Base-by-base conservation (phyloP, 2,888 invertebrate genomes). In the Acanthosepion lycidas region DNA sequence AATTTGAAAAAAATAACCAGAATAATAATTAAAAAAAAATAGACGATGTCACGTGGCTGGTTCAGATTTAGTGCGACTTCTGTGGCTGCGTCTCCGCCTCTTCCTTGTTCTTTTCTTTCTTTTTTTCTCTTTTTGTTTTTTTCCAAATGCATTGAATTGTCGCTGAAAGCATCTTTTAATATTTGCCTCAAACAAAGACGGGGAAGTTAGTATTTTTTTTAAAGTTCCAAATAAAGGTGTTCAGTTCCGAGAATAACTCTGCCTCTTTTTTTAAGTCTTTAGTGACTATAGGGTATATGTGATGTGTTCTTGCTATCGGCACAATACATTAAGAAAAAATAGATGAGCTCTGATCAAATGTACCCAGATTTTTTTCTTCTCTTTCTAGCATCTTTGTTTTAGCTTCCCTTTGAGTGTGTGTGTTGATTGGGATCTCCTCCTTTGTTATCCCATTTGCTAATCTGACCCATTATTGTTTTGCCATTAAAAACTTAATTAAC, bases 61-160 rank as follows among this genome's bases (percentile, higher is more conserved):
- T 78, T 78, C 78, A 78, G 78, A 78, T 78, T 78, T 78, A 78
- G 78, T 78, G 78, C 78, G 78, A 78, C 78, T 78, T 78, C 78
- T 78, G 15, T 78, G 78, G 5, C n/a, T 78, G 78, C 78, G 78
- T 78, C n/a, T 78, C 78, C 78, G 78, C 78, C 78, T 18, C n/a
- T 78, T 78, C 15, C n/a, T 78, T 78, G 78, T 78, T 78, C 78
- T 78, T 78, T 78, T 78, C 33, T 78, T 78, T 18, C n/a, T 78
- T 78, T 15, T 12, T 78, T 78, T n/a, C 33, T 78, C 78, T 78
- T 78, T 78, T n/a, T n/a, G n/a, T n/a, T 78, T n/a, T 78, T 78
- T 78, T 2, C 78, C 33, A 33, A 78, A 33, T 33, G n/a, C 78
- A 78, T 78, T 78, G n/a, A 33, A 78, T 78, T 78, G 33, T 78